Evolutionary conservation across 2,888 invertebrate species (phyloP).

Genomic region (Eumerus sabulonum): DNA sequence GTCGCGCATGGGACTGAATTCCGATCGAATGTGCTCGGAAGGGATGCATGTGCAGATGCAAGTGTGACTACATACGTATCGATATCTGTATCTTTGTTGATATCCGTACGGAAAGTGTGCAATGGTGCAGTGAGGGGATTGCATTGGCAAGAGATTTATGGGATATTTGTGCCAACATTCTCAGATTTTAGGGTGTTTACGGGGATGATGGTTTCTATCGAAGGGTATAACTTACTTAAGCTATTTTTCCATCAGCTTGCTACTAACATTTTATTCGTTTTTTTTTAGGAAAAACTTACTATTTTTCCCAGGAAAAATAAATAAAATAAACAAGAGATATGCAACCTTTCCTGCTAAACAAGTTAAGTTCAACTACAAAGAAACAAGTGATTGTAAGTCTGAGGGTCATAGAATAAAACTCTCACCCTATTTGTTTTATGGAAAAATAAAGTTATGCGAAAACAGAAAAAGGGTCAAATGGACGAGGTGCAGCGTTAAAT

Average conservation of each 20-base stretch:
- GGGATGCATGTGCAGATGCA: slow-evolving; percentile 44
- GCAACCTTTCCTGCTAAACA: too few species aligned
- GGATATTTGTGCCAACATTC: slow-evolving; percentile 42
- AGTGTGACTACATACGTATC: too few species aligned
- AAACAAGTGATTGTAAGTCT: too few species aligned
- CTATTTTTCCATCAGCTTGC: slow-evolving; percentile 1
- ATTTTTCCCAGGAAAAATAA: slow-evolving; percentile 1
- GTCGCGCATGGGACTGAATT: slow-evolving; percentile 29
- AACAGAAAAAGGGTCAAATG: too few species aligned
- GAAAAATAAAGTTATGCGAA: too few species aligned
- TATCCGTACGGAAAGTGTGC: slow-evolving; percentile 33
- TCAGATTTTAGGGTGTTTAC: slow-evolving; percentile 13
- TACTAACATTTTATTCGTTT: not conserved
- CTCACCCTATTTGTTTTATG: too few species aligned
- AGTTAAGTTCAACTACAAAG: too few species aligned
- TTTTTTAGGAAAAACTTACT: not conserved
- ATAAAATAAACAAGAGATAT: too few species aligned
- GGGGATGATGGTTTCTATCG: slow-evolving; percentile 11
- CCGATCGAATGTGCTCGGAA: slow-evolving; percentile 7
- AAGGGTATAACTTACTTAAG: slow-evolving; percentile 23
- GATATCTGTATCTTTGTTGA: too few species aligned
- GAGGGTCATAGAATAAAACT: too few species aligned
- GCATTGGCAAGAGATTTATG: slow-evolving; percentile 59
- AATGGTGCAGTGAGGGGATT: slow-evolving; percentile 53
- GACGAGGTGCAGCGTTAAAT: too few species aligned